Evolutionary conservation across 2,797 vertebrate genomes (phyloP).

Genomic region (Danio tinwini): DNA sequence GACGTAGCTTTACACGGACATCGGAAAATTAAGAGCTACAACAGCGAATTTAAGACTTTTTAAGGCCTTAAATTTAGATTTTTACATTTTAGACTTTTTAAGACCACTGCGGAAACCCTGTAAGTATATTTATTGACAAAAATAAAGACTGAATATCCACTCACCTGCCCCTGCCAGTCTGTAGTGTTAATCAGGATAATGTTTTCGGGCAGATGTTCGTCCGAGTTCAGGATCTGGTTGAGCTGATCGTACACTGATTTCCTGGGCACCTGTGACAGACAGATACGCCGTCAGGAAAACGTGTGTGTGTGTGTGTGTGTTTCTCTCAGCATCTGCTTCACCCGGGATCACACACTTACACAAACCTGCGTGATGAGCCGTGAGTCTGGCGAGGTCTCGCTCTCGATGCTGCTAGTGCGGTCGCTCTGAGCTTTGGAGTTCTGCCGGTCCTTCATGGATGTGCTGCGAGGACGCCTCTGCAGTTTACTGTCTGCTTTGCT

Average conservation of each 20-base stretch:
- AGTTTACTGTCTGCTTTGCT: constrained; percentile 69
- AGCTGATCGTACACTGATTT: constrained; percentile 78
- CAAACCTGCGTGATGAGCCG: constrained; percentile 66
- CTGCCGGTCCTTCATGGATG: constrained; percentile 74
- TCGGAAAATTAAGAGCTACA: too few relatives aligned
- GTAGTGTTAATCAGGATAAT: constrained; percentile 76
- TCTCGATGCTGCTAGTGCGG: constrained; percentile 73
- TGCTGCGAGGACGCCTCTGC: constrained; percentile 65
- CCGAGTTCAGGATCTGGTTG: constrained; percentile 78
- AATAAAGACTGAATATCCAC: too few relatives aligned
- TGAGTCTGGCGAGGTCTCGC: constrained; percentile 70
- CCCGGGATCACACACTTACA: constrained; percentile 30
- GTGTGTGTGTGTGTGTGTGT: not conserved
- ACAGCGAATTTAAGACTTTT: too few relatives aligned
- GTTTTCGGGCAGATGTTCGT: constrained; percentile 74
- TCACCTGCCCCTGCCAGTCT: constrained; percentile 78
- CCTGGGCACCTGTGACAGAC: constrained; percentile 63
- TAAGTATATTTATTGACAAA: too few relatives aligned
- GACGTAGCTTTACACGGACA: too few relatives aligned
- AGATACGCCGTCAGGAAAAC: not conserved
- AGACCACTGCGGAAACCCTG: too few relatives aligned
- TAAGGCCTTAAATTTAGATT: too few relatives aligned
- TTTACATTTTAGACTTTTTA: too few relatives aligned
- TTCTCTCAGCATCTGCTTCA: not conserved
- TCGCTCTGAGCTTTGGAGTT: constrained; percentile 72